These are phyloP conservation scores for Fundulus diaphanus DNA, from an alignment of 2,797 vertebrate species.

Conservation along the genomic window DNA sequence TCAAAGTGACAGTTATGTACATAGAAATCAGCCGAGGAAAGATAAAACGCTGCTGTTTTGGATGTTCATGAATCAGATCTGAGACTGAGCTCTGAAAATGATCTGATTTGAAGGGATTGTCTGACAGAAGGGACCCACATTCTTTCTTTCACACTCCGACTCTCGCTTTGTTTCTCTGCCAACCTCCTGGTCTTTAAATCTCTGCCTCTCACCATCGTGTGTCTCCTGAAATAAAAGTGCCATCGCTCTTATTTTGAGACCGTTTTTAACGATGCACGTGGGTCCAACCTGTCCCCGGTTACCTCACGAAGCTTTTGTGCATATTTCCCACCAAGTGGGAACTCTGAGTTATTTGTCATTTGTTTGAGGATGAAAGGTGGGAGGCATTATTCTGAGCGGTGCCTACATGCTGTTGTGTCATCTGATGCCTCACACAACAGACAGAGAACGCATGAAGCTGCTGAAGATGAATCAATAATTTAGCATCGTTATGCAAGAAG, in stretches of 20 bases:
- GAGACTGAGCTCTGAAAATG: neutral
- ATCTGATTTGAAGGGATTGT: neutral
- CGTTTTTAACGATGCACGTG: neutral
- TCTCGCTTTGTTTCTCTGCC: neutral
- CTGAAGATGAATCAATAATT: conserved; percentile 57
- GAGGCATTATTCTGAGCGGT: neutral
- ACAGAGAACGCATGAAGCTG: conserved; percentile 42
- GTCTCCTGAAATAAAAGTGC: neutral
- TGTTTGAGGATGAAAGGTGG: conserved; percentile 3
- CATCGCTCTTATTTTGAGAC: neutral
- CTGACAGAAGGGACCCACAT: neutral
- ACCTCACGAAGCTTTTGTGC: too few species aligned
- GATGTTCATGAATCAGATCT: neutral
- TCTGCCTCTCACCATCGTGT: neutral
- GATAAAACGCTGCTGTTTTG: neutral
- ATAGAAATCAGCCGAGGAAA: neutral
- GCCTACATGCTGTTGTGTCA: conserved; percentile 59
- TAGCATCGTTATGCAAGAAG: conserved; percentile 53
- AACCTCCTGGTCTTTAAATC: neutral
- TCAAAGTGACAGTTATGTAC: fast-evolving
- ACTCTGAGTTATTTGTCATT: neutral
- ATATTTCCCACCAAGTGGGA: too few species aligned
- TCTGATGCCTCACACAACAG: conserved; percentile 55
- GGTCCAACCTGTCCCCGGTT: neutral
- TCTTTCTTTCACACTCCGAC: neutral